Evolutionary conservation across 2,113 vertebrate genomes (phyloP), one percentile per base, ranked within the genome.

Genomic region (Turdus rufiventris): DNA sequence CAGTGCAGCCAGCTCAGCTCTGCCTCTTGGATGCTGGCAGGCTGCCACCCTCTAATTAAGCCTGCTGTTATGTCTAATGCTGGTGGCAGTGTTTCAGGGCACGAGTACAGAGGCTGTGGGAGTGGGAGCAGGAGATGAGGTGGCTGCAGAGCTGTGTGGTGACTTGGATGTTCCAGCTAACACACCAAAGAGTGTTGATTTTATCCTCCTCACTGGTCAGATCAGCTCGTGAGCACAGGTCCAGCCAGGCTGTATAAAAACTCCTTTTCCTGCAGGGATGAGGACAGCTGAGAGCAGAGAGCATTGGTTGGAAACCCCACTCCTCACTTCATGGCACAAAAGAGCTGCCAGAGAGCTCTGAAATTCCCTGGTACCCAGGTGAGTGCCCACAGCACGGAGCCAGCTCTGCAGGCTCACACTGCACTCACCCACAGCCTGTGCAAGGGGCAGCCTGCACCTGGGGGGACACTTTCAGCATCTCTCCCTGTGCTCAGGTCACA

Each of bases 21-120:
- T 91, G 90, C 81, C 95, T 87, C 90, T 79, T 78, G 90, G 66
- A 33, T 67, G 87, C 25, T 95, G 94, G 92, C 82, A 51, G 26
- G 60, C 51, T 92, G 88, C 91, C 92, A 48, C 34, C 56, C 95
- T 85, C 20, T 90, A 76, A 80, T 94, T 72, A 93, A 83, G 63
- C 56, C 85, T 86, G 75, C 78, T 80, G 82, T 36, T 80, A 8
- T n/a, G 85, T 51, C 85, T 92, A 3, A 84, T 4, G 17, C 88
- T 76, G 85, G 71, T 71, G 79, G 92, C 94, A 88, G 71, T 13
- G 0, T 38, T 78, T 91, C 81, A 63, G 89, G 84, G 81, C 42
- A 4, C 76, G 67, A 56, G 80, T 3, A 0, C 5, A 8, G 67
- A 42, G 75, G 60, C 85, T 89, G 85, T 57, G 92, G 71, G 92